phyloP scores from a whole-genome alignment of 2,113 vertebrate genomes.

The Hippocampus mohnikei region DNA sequence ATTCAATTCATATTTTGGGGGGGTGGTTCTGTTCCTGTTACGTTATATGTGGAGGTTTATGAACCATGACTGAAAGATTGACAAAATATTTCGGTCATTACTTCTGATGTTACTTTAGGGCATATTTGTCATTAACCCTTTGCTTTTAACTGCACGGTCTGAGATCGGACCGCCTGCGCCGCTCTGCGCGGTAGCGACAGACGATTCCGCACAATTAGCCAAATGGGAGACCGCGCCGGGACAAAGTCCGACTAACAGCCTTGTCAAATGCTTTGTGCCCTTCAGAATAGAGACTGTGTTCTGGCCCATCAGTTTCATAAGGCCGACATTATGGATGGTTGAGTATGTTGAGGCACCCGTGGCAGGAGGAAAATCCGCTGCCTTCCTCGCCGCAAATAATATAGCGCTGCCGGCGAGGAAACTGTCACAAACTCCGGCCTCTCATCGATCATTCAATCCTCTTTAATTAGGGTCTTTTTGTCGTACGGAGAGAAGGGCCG shows the following conservation, averaged over 20 bases:
- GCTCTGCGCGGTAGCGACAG: slow-evolving; percentile 4
- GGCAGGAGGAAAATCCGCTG: slow-evolving; percentile 56
- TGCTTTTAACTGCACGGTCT: slow-evolving; percentile 1
- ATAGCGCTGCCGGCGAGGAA: slow-evolving; percentile 42
- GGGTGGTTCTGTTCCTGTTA: too few species aligned
- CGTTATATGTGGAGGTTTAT: too few species aligned
- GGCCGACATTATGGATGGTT: slow-evolving; percentile 67
- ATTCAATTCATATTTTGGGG: too few species aligned
- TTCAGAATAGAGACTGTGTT: slow-evolving; percentile 71
- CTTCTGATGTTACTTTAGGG: too few species aligned
- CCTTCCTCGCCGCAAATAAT: slow-evolving; percentile 58
- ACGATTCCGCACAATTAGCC: slow-evolving; percentile 45
- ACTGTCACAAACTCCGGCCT: slow-evolving; percentile 38
- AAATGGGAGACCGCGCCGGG: slow-evolving; percentile 54
- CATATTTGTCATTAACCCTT: neutral
- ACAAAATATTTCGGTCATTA: too few species aligned
- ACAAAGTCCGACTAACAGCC: slow-evolving; percentile 70
- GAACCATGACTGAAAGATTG: too few species aligned
- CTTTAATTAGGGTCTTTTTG: slow-evolving; percentile 68
- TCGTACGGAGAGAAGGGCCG: slow-evolving; percentile 51
- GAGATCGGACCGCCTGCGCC: neutral
- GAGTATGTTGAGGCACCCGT: slow-evolving; percentile 63
- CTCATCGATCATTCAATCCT: slow-evolving; percentile 66
- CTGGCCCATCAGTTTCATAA: slow-evolving; percentile 74
- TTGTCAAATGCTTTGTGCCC: slow-evolving; percentile 72